Evolutionary conservation across 2,797 vertebrate genomes (phyloP).

Genomic region (Mareca strepera): DNA sequence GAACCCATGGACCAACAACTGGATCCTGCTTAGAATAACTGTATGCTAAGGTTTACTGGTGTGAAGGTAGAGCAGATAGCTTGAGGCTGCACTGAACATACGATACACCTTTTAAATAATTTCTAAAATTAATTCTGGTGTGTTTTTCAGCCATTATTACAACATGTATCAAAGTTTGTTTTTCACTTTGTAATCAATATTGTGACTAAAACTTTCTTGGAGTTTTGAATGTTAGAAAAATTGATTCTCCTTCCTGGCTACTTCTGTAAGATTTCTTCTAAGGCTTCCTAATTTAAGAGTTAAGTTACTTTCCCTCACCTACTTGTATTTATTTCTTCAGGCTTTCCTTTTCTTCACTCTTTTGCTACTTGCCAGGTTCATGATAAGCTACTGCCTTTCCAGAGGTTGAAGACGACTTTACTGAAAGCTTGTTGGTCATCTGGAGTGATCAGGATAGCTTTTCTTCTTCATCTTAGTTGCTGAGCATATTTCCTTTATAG

Average conservation of each 20-base stretch:
- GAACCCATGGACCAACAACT: background rate
- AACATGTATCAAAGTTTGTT: background rate
- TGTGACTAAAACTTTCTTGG: background rate
- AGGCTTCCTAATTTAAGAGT: background rate
- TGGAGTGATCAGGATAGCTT: background rate
- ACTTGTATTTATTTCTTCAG: background rate
- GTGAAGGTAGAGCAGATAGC: background rate
- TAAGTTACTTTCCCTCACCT: background rate
- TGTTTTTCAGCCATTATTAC: background rate
- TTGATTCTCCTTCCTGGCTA: background rate
- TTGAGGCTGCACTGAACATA: background rate
- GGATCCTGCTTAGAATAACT: background rate
- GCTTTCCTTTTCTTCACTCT: background rate
- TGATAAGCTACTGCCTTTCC: background rate
- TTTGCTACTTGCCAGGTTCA: background rate
- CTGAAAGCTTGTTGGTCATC: background rate
- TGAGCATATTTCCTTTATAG: background rate
- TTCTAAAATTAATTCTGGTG: background rate
- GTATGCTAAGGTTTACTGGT: background rate
- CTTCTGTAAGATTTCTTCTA: background rate
- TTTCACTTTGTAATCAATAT: background rate
- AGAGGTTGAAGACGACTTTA: background rate
- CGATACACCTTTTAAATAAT: background rate
- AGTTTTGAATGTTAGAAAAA: background rate
- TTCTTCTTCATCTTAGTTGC: background rate